A percentile compares a stretch with the other conserved stretches of the same genome.
Evolutionary conservation across 23 tunicate species (phyloP).

Genomic region (Oikopleura dioica): DNA sequence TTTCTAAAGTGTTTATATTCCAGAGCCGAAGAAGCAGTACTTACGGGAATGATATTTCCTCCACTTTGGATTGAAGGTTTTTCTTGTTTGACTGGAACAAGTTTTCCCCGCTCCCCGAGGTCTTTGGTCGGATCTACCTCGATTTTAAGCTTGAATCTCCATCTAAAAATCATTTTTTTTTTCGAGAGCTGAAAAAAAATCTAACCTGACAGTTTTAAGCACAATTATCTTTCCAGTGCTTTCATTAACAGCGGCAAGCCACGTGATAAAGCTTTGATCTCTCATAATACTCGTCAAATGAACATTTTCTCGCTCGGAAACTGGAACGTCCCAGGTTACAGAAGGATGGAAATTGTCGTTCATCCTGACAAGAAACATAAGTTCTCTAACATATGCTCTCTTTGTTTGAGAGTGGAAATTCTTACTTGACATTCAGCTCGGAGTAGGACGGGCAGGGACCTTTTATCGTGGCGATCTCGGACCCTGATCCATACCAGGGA

Average conservation of each 20-base stretch:
- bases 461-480: constrained; percentile 93
- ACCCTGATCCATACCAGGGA: constrained; percentile 98
- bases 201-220: constrained; percentile 37
- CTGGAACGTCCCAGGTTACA: constrained; percentile 98
- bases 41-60: constrained; percentile 15
- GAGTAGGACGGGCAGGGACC: constrained; percentile 71
- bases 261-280: constrained; percentile 81
- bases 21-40: neutral
- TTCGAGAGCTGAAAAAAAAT: neutral
- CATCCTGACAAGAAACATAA: constrained; percentile 31
- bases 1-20: constrained; percentile 1
- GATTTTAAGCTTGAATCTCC: constrained; percentile 86
- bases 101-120: constrained; percentile 29
- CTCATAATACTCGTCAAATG: neutral
- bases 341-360: constrained; percentile 99
- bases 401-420: neutral
- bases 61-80: constrained; percentile 22
- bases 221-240: constrained; percentile 74
- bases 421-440: constrained; percentile 37
- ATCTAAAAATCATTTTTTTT: constrained; percentile 17
- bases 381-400: neutral
- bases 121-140: constrained; percentile 67
- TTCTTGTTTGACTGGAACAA: constrained; percentile 57
- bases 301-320: constrained; percentile 43
- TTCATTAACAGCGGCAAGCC: constrained; percentile 97